Conservation (phyloP, 2,113 vertebrate genomes). For the Lepus europaeus region DNA sequence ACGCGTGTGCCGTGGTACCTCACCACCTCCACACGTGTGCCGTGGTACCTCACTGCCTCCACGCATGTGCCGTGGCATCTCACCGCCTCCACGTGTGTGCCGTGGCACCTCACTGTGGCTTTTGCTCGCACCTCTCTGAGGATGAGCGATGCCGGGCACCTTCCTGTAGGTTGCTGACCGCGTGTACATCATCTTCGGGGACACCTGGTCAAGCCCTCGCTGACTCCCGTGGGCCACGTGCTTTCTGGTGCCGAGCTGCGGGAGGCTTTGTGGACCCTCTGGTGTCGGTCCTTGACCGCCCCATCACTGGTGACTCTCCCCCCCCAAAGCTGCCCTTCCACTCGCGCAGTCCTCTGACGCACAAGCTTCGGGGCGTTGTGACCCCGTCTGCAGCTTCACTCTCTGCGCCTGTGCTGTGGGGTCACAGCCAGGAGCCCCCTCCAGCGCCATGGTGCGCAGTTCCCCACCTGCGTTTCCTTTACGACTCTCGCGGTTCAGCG, state of each 20-base stretch:
- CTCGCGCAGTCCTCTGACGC: not conserved
- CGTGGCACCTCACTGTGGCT: not conserved
- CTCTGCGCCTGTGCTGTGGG: not conserved
- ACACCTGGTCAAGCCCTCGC: not conserved
- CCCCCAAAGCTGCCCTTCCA: not conserved
- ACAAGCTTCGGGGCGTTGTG: too few species aligned
- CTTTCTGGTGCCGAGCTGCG: not conserved
- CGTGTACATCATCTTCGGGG: not conserved
- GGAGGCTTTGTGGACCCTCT: too few species aligned
- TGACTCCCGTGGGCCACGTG: too few species aligned
- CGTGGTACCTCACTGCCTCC: too few species aligned
- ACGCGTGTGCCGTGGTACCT: too few species aligned
- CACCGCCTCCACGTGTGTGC: not conserved
- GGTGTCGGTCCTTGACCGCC: too few species aligned
- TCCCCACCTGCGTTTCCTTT: not conserved
- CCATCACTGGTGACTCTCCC: too few species aligned
- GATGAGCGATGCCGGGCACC: rapidly evolving
- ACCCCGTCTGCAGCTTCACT: too few species aligned
- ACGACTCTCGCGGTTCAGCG: not conserved
- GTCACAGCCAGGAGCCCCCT: not conserved
- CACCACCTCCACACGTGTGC: too few species aligned
- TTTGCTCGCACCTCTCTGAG: too few species aligned
- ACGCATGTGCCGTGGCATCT: too few species aligned
- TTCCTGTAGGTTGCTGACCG: not conserved
- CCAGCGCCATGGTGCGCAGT: too few species aligned